Conservation (phyloP, 2,888 invertebrate genomes). For the Mylabris sibirica region DNA sequence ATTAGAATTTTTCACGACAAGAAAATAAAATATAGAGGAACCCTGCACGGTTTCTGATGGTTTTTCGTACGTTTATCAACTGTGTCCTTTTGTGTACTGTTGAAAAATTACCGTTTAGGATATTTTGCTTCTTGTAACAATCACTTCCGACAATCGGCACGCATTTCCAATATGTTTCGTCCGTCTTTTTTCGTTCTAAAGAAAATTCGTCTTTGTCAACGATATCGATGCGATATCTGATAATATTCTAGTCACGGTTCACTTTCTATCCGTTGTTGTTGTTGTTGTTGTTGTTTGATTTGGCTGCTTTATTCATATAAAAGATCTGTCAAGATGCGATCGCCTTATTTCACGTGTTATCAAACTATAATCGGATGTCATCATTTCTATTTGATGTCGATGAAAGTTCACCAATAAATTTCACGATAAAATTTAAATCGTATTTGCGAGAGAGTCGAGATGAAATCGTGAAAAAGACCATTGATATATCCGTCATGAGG, state of each 20-base stretch:
- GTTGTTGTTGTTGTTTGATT: constrained; percentile 34
- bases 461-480: constrained; percentile 7
- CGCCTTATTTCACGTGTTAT: constrained; percentile 47
- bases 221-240: background rate
- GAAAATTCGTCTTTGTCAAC: constrained; percentile 16
- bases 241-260: constrained; percentile 44
- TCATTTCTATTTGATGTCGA: constrained; percentile 34
- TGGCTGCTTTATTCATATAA: constrained; percentile 29
- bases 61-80: background rate
- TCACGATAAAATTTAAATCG: constrained; percentile 25
- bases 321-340: constrained; percentile 42
- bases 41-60: background rate
- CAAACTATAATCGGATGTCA: constrained; percentile 46
- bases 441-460: background rate
- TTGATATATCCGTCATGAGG: background rate
- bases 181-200: constrained; percentile 10
- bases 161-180: constrained; percentile 31
- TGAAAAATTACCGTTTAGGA: background rate
- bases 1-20: background rate
- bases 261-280: constrained; percentile 47
- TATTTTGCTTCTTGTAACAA: constrained; percentile 23
- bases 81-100: background rate
- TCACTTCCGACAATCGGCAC: constrained; percentile 38
- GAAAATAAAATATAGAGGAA: background rate
- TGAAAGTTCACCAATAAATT: constrained; percentile 24